Conservation (phyloP, 2,888 invertebrate species). For the Piscicola geometra region DNA sequence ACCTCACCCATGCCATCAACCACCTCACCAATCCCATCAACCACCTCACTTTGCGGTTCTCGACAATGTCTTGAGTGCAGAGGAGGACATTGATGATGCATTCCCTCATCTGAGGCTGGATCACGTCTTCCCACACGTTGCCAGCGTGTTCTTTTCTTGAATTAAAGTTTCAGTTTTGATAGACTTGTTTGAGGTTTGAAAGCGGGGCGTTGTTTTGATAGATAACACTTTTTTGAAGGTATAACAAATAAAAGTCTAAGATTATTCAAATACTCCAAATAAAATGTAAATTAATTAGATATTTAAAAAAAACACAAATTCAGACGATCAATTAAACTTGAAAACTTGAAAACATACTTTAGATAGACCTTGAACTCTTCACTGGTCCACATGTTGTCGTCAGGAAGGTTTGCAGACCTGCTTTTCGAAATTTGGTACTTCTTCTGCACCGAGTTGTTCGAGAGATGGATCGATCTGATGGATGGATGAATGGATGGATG, state of each 20-base stretch:
- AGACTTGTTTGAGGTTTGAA: too few species aligned
- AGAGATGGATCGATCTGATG: conserved; percentile 67
- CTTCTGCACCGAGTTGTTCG: conserved; percentile 86
- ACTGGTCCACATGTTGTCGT: conserved; percentile 79
- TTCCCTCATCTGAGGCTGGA: conserved; percentile 79
- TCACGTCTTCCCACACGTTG: conserved; percentile 66
- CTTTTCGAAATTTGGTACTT: conserved; percentile 65
- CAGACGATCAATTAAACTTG: too few species aligned
- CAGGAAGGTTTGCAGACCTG: conserved; percentile 62
- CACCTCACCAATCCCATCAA: too few species aligned
- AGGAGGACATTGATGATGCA: conserved; percentile 74
- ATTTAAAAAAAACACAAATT: too few species aligned
- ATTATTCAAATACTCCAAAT: too few species aligned
- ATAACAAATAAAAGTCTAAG: background rate
- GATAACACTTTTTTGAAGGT: too few species aligned
- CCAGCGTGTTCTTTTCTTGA: background rate
- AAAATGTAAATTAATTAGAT: too few species aligned
- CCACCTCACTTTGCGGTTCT: conserved; percentile 51
- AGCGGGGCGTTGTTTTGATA: too few species aligned
- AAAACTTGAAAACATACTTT: conserved; percentile 61
- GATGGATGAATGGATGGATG: background rate
- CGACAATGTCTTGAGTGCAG: conserved; percentile 65
- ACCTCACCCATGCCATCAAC: too few species aligned
- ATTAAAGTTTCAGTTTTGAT: too few species aligned
- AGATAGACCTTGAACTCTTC: conserved; percentile 68